phyloP scores from a whole-genome alignment of 92 coral and sea anemone genomes.

The Hydrozoanthus gracilis region DNA sequence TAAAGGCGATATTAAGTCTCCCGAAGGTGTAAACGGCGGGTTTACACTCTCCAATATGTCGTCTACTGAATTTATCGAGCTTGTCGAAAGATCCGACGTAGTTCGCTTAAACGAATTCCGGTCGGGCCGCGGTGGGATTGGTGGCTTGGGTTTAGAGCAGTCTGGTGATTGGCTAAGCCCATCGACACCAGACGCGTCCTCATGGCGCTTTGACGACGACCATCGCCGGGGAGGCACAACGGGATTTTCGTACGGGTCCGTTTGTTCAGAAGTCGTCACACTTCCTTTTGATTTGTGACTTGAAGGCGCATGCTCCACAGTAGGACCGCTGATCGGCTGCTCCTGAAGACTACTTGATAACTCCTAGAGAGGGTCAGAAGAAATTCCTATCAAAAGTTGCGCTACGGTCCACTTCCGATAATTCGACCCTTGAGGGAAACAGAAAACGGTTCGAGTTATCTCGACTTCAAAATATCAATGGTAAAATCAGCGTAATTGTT shows the following conservation, averaged over 20 bases:
- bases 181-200: neutral
- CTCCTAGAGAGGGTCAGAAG: neutral
- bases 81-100: slow-evolving; percentile 35
- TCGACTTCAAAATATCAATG: no score
- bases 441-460: no score
- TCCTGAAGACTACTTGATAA: neutral
- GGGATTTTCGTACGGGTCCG: slow-evolving; percentile 4
- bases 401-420: no score
- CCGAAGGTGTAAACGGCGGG: slow-evolving; percentile 22
- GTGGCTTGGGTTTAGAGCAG: slow-evolving; percentile 10
- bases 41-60: slow-evolving; percentile 35
- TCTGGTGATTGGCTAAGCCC: slow-evolving; percentile 20
- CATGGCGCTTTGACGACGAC: slow-evolving; percentile 34
- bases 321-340: slow-evolving; percentile 1
- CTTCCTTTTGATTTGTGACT: slow-evolving; percentile 31
- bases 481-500: no score
- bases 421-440: no score
- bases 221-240: slow-evolving; percentile 38
- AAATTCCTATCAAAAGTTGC: no score
- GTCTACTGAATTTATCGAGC: slow-evolving; percentile 43
- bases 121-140: slow-evolving; percentile 44
- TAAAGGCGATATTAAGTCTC: slow-evolving; percentile 30
- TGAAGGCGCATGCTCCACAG: slow-evolving; percentile 25
- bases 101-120: slow-evolving; percentile 1
- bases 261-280: slow-evolving; percentile 18